These are phyloP conservation scores for Pandemis cinnamomeana DNA, from an alignment of 2,888 invertebrate species.

Conservation along the genomic window DNA sequence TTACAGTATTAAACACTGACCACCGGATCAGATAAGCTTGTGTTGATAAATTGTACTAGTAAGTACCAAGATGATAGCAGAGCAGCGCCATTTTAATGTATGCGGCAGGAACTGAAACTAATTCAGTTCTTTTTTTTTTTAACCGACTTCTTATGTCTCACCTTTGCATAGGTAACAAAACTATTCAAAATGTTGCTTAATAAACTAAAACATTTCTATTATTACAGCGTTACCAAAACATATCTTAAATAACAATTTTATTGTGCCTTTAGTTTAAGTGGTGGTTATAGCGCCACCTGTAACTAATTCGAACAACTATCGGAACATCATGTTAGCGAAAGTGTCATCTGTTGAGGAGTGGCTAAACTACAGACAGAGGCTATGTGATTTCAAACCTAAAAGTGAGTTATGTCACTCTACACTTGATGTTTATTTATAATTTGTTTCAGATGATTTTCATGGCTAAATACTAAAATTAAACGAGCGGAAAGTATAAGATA, in stretches of 20 bases:
- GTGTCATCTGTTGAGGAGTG: constrained; percentile 31
- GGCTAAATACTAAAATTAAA: constrained; percentile 32
- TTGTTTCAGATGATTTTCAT: constrained; percentile 26
- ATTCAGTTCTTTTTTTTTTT: too few species aligned
- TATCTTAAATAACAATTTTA: too few species aligned
- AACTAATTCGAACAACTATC: neutral
- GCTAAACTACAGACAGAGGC: constrained; percentile 21
- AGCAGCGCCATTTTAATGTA: neutral
- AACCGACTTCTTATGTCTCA: too few species aligned
- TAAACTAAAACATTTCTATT: too few species aligned
- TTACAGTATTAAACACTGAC: too few species aligned
- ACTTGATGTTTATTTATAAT: constrained; percentile 33
- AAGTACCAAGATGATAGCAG: neutral
- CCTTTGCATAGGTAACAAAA: too few species aligned
- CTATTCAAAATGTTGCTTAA: too few species aligned
- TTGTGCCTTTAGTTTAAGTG: neutral
- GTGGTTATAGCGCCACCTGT: constrained; percentile 49
- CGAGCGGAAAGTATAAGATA: constrained; percentile 17
- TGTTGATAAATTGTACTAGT: too few species aligned
- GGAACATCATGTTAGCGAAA: neutral
- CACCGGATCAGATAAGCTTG: too few species aligned
- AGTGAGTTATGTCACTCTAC: constrained; percentile 32
- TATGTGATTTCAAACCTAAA: constrained; percentile 16
- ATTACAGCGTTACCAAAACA: too few species aligned
- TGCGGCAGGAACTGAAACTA: neutral